A percentile compares a stretch with the other conserved stretches of the same genome.
Conservation (phyloP, 2,888 invertebrate genomes). For the Argynnis bischoffii region DNA sequence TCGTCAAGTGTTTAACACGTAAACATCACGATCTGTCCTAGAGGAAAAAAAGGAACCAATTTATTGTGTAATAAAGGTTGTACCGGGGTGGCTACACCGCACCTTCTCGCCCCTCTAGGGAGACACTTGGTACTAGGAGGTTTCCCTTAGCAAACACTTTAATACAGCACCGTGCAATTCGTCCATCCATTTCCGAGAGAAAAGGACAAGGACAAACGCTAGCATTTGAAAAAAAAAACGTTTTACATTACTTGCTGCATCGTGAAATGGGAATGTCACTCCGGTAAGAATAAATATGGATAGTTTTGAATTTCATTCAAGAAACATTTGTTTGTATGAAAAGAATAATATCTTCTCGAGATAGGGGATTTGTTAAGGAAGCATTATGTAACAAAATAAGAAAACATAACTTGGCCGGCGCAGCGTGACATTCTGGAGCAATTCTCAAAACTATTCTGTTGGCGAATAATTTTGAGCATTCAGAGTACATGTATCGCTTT, state of each 20-base stretch:
- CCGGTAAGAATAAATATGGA: slow-evolving; percentile 20
- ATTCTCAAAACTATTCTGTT: background rate
- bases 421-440: background rate
- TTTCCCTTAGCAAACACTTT: slow-evolving; percentile 56
- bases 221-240: slow-evolving; percentile 36
- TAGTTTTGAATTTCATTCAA: slow-evolving; percentile 21
- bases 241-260: slow-evolving; percentile 29
- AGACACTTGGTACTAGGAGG: slow-evolving; percentile 27
- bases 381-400: background rate
- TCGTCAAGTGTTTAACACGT: slow-evolving; percentile 27
- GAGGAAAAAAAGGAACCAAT: slow-evolving; percentile 31
- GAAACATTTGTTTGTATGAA: slow-evolving; percentile 1
- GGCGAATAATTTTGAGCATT: background rate
- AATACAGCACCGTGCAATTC: slow-evolving; percentile 56
- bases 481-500: too few relatives aligned
- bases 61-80: slow-evolving; percentile 34
- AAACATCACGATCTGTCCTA: slow-evolving; percentile 25
- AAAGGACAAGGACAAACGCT: slow-evolving; percentile 41
- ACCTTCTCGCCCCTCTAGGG: slow-evolving; percentile 28
- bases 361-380: background rate
- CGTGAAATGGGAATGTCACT: slow-evolving; percentile 21
- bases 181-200: slow-evolving; percentile 47
- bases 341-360: slow-evolving; percentile 5
- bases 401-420: background rate
- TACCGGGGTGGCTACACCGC: slow-evolving; percentile 17